A percentile compares a stretch with the other conserved stretches of the same genome.
Conservation (phyloP, 2,797 vertebrate species). For the Sitta carolinensis region DNA sequence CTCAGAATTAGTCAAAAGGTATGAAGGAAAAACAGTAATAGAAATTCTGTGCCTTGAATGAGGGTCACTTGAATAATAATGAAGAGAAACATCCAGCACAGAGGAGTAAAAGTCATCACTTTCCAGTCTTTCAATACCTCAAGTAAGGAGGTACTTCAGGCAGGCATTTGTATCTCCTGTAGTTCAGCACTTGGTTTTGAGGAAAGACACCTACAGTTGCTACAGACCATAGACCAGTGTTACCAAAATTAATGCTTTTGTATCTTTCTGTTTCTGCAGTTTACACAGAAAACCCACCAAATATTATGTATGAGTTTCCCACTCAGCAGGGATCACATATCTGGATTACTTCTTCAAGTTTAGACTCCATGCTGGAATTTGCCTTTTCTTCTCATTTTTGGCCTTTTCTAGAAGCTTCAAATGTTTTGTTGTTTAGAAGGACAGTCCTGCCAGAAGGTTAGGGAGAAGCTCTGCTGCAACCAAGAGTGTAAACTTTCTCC, state of each 20-base stretch:
- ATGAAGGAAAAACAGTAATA: not conserved
- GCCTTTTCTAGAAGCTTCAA: accelerated
- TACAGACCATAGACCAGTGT: not conserved
- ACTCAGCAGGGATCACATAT: not conserved
- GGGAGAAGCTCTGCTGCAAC: not conserved
- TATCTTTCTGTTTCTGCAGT: not conserved
- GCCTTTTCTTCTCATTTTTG: not conserved
- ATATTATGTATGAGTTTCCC: not conserved
- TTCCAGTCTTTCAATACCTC: not conserved
- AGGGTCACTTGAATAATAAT: not conserved
- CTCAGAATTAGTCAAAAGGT: not conserved
- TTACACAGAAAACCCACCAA: not conserved
- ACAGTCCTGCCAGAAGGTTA: not conserved
- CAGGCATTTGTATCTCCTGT: not conserved
- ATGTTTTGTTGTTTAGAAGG: not conserved
- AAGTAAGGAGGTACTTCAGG: not conserved
- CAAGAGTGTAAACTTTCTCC: not conserved
- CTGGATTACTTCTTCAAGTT: not conserved
- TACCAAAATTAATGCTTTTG: not conserved
- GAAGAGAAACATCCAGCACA: not conserved
- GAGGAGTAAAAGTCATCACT: not conserved
- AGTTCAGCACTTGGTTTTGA: not conserved
- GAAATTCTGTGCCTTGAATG: not conserved
- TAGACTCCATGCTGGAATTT: not conserved
- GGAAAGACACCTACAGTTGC: not conserved